Percentiles rank a stretch among this genome's conserved stretches.
Conservation (phyloP, 2,113 vertebrate genomes). For the Ammodramus savannarum region DNA sequence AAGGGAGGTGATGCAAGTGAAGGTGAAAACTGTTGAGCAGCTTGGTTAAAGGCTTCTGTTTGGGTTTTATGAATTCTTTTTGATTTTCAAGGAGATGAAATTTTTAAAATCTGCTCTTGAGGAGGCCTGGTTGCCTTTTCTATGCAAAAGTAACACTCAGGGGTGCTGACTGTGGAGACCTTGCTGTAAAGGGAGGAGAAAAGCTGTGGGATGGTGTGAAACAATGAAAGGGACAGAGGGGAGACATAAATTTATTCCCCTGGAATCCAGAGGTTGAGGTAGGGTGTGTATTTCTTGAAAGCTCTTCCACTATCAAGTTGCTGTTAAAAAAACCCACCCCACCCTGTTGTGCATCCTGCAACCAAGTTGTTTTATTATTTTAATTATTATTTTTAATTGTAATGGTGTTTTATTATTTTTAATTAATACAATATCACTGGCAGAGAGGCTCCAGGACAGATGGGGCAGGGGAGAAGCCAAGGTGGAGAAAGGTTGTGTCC, state of each 20-base stretch:
- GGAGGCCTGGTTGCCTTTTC: background rate
- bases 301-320: background rate
- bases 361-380: background rate
- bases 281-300: background rate
- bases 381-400: background rate
- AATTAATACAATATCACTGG: fast-evolving
- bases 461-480: background rate
- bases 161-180: background rate
- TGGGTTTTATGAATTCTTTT: too few species aligned
- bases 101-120: background rate
- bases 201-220: background rate
- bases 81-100: background rate
- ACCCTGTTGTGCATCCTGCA: fast-evolving
- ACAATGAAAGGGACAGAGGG: background rate
- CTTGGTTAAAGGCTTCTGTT: background rate
- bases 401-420: background rate
- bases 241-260: background rate
- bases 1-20: background rate
- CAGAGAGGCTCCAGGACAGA: background rate
- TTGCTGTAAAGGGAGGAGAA: fast-evolving
- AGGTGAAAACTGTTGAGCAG: background rate
- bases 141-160: background rate
- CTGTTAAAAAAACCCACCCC: background rate
- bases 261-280: background rate
- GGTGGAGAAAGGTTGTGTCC: background rate